Evolutionary conservation across 2,888 invertebrate species (phyloP), one percentile per base, ranked within the genome.

Genomic region (Limnephilus auricula): DNA sequence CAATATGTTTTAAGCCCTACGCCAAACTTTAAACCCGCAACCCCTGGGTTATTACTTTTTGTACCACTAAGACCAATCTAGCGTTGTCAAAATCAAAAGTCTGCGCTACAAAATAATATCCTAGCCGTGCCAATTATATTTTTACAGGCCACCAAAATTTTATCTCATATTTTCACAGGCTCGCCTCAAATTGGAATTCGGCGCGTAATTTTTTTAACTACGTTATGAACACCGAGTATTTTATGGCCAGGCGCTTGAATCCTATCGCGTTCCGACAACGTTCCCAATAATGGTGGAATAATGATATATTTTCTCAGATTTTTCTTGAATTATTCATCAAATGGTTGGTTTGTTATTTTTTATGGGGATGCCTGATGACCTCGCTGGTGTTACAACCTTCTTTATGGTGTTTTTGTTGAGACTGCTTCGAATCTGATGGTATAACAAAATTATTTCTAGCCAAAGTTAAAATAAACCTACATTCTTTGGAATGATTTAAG

Each of bases 101-200:
- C 50, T 65, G 50, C 50, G 25, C 50, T 65, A 25, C 18, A 79
- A 79, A 79, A 79, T 79, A 31, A 79, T 65, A 79, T 31, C 30
- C 79, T 10, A 79, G 79, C 30, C 79, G 2, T 12, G 30, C 79
- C 79, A 79, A 79, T 79, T 79, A 79, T 79, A 31, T 79, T 79
- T 79, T 79, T 31, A 79, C 31, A 79, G 79, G 79, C 30, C 12
- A 12, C 30, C 15, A 31, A 79, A 79, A 79, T 79, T 79, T 79
- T 79, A 79, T 79, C 79, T 79, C 79, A 31, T 79, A 30, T 79
- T 79, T 79, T 79, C 31, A 31, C 79, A 31, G 79, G 79, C 79
- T 6, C 10, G 79, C 31, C 15, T 31, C 79, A 79, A 79, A 79
- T 79, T 79, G 79, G 31, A 31, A 31, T 79, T 79, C 79, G 4